Base-by-base conservation (phyloP, 1,140 invertebrate species). In the Cyphomyrmex costatus region DNA sequence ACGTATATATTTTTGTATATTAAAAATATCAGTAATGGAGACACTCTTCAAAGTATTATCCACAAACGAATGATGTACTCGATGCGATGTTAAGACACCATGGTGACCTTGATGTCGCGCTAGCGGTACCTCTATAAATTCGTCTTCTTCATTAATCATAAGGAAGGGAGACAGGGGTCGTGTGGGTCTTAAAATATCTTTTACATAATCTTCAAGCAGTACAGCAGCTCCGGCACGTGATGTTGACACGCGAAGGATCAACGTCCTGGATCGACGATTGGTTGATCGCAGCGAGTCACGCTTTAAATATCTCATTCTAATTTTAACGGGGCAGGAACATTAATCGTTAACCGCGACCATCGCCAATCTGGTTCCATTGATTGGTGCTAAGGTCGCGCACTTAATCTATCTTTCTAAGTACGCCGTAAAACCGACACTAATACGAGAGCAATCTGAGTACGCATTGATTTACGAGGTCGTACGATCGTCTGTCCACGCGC, bases 351-450 rank as follows among this genome's bases (percentile, higher is more conserved):
- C 30, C 49, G 33, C 73, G 80, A 78, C 84, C 73, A 85, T 85
- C 65, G 84, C 89, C 46, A 90, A 77, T 49, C 61, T 56, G 63
- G 66, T 68, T 61, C 33, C 46, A 65, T 46, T 36, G 84, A 79
- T 82, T 42, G 78, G 65, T 49, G 63, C 46, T 65, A 83, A 90
- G 66, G 74, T 80, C 71, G 66, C 53, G 76, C 85, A 76, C 86
- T 89, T 91, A 88, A 92, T 93, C 87, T 91, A 85, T 80, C 71
- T 51, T 83, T 85, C 85, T 89, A 92, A 93, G 92, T 92, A 90
- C 90, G 92, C 92, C 93, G 91, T 94, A 94, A 94, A 93, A 92
- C 89, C 88, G 91, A 89, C 92, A 92, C 92, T 94, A 93, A 94
- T 93, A 91, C 90, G 89, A 86, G 91, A 90, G 93, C 91, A 93